Base-by-base conservation (phyloP, 1,140 invertebrate species). In the Bombus balteatus region DNA sequence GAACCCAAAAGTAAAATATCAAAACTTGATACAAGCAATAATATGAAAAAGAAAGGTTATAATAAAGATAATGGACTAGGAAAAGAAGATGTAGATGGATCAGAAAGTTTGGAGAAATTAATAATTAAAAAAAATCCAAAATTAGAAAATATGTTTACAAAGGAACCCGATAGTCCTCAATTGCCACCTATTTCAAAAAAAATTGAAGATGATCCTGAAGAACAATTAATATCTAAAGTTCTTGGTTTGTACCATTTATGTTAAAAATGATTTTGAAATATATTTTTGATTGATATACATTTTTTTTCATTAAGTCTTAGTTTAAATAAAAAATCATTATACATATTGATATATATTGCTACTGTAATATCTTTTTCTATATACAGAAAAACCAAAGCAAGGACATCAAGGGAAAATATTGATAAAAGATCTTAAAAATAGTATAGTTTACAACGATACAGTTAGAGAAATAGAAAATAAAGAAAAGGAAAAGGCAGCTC, bases 361-460 rank as follows among this genome's bases (percentile, higher is more conserved):
- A 62, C 37, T 43, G 41, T 77, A 73, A 86, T 77, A 66, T 80
- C 9, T 88, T 88, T 65, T 74, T 83, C 77, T 76, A 62, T 57
- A 80, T 78, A 79, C 80, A 95, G 94, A 95, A 87, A 95, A 95
- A 89, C 32, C 91, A 74, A 96, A 95, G 87, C 91, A 92, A 59
- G 28, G 88, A 75, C 83, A 82, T 39, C 91, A 91, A 81, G 94
- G 93, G 34, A 95, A 95, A 92, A 96, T 96, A 91, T 94, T 96
- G 87, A 97, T 97, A 88, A 97, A 97, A 91, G 96, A 97, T 92
- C 94, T 97, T 34, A 97, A 97, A 89, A 96, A 96, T 75, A 97
- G 97, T 94, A 91, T 95, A 65, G 96, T 97, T 37, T 97, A 96
- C 93, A 96, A 96, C 90, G 96, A 96, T 86, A 96, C 96, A 37